Evolutionary conservation across 2,888 invertebrate genomes (phyloP).

Genomic region (Volucella inflata): DNA sequence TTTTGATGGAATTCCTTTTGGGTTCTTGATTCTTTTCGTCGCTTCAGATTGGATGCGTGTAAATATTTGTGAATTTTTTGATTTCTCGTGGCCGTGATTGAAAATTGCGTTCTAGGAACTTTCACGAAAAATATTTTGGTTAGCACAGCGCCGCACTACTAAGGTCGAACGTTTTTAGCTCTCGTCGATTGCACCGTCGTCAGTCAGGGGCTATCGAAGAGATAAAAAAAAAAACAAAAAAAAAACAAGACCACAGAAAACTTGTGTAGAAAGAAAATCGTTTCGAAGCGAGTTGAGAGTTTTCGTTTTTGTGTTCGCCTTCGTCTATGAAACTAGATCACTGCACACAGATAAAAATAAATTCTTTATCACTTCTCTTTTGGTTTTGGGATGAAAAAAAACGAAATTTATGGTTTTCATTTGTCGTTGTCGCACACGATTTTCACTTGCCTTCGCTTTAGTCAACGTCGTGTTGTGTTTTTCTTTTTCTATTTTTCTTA

Average conservation of each 20-base stretch:
- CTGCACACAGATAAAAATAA: conserved; percentile 23
- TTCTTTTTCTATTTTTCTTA: too few relatives aligned
- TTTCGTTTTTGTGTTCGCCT: neutral
- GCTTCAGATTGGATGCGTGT: conserved; percentile 22
- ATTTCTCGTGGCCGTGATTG: conserved; percentile 47
- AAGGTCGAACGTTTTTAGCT: neutral
- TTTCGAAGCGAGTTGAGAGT: neutral
- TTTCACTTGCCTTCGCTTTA: conserved; percentile 65
- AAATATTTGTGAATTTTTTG: conserved; percentile 57
- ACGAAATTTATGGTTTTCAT: conserved; percentile 41
- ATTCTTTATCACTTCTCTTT: conserved; percentile 44
- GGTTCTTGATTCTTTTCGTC: conserved; percentile 24
- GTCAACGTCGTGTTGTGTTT: conserved; percentile 2
- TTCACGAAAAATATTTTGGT: conserved; percentile 13
- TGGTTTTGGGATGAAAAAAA: conserved; percentile 11
- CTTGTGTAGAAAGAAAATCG: too few relatives aligned
- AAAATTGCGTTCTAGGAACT: conserved; percentile 42
- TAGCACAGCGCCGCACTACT: neutral
- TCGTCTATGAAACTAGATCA: conserved; percentile 16
- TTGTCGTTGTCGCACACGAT: conserved; percentile 57
- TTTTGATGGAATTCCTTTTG: conserved; percentile 42
- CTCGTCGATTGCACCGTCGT: too few relatives aligned
- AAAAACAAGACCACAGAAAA: too few relatives aligned
- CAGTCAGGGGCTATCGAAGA: too few relatives aligned
- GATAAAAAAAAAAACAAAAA: too few relatives aligned